Base-by-base conservation (phyloP, 1,140 invertebrate genomes). In the Scaptomyza graminum region DNA sequence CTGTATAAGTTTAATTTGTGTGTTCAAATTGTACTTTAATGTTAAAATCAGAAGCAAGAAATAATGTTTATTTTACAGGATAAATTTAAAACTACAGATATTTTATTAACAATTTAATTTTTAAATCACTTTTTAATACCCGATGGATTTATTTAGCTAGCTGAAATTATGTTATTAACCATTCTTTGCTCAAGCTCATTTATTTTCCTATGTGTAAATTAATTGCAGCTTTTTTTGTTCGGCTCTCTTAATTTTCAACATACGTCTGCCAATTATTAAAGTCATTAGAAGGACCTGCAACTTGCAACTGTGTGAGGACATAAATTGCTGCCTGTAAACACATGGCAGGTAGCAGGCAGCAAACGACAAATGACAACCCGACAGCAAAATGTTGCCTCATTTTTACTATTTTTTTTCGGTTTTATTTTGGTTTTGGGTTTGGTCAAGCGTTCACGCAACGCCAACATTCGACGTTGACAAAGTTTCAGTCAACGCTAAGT, bases 321-420 rank as follows among this genome's bases (percentile, higher is more conserved):
- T 81, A 85, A 85, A 85, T 84, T 76, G 51, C 15, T 39, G 39
- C 51, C 62, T 59, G 73, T 85, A 85, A 85, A 87, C 81, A 84
- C 79, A 71, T 77, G 77, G 64, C 74, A 80, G 74, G 69, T 72
- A 46, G 41, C 55, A 28, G 77, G 64, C 74, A 80, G 25, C 41
- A 11, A 28, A 39, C 64, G 61, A 84, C 81, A 81, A 83, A 83
- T 81, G 69, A 62, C 52, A 50, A 43, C 15, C 34, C 57, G 68
- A 74, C 73, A 74, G 64, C 77, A 81, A 85, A 85, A 84, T 85
- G 80, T 81, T 84, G 80, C 74, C 81, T 66, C 85, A 84, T 84
- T 85, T 85, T 79, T 85, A 71, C n/a, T 11, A 34, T 50, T 49
- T 50, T 25, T 46, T 39, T 50, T 34, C 64, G 37, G 31, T 59